phyloP scores from a whole-genome alignment of 2,113 vertebrate genomes.

The Atrichornis clamosus region DNA sequence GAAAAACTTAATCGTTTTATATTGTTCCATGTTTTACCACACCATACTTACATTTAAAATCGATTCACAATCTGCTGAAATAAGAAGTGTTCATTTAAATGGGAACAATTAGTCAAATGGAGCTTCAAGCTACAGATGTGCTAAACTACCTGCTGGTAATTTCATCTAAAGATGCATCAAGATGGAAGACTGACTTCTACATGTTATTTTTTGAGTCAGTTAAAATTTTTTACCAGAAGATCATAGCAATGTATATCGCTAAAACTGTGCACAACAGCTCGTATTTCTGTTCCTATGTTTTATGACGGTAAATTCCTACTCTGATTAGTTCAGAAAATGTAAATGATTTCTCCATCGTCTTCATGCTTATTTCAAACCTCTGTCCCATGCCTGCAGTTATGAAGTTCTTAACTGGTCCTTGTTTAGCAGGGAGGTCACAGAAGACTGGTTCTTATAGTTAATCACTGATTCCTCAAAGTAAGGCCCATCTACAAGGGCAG shows the following conservation, averaged over 20 bases:
- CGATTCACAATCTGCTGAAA: background rate
- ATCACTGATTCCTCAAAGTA: background rate
- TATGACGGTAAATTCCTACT: background rate
- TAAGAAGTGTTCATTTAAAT: background rate
- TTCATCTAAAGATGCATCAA: background rate
- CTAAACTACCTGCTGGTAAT: background rate
- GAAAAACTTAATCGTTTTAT: background rate
- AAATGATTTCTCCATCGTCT: background rate
- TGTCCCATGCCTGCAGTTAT: background rate
- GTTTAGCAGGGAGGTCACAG: background rate
- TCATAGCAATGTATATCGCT: background rate
- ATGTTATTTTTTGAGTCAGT: background rate
- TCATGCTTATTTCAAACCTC: background rate
- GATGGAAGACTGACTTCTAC: background rate
- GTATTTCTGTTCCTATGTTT: background rate
- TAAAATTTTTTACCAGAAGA: background rate
- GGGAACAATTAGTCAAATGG: conserved; percentile 7
- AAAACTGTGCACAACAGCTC: background rate
- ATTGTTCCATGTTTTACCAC: background rate
- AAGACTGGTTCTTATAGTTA: accelerated
- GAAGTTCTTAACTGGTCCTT: background rate
- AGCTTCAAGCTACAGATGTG: background rate
- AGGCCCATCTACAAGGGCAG: background rate
- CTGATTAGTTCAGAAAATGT: background rate
- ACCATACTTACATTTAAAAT: conserved; percentile 11